Conservation (phyloP, 2,113 vertebrate species). For the Nothocercus nigrocapillus region DNA sequence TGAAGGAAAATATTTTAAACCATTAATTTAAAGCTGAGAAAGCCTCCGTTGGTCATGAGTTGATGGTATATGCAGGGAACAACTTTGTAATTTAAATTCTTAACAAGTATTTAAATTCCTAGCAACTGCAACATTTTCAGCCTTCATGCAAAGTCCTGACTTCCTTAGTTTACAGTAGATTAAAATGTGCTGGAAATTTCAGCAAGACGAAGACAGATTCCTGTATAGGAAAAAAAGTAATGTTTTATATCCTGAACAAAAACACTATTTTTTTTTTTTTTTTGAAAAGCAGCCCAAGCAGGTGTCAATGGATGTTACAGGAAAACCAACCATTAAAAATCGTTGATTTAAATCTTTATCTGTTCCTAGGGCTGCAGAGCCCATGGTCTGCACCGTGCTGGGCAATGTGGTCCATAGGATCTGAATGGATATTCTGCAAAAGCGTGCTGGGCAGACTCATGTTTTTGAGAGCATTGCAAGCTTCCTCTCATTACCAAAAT, state of each 20-base stretch:
- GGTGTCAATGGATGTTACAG: neutral
- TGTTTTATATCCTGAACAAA: neutral
- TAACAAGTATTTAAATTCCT: neutral
- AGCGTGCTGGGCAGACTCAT: neutral
- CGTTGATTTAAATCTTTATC: neutral
- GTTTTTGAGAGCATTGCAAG: neutral
- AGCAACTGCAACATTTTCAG: neutral
- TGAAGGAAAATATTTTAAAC: neutral
- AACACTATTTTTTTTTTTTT: no score
- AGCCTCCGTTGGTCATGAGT: neutral
- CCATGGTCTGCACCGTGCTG: neutral
- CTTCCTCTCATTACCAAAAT: neutral
- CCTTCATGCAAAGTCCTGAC: neutral
- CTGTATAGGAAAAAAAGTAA: neutral
- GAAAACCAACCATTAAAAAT: neutral
- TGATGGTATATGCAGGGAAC: neutral
- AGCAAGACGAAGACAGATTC: neutral
- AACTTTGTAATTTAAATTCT: slow-evolving; percentile 2
- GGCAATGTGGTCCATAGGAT: neutral
- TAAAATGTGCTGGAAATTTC: neutral
- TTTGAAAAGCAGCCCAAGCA: neutral
- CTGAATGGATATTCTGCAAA: rapidly evolving
- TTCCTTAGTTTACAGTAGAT: neutral
- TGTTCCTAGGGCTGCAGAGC: neutral
- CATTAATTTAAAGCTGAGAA: neutral